These are phyloP conservation scores for Cynopterus brachyotis DNA, from an alignment of 2,113 vertebrate species.

Conservation along the genomic window DNA sequence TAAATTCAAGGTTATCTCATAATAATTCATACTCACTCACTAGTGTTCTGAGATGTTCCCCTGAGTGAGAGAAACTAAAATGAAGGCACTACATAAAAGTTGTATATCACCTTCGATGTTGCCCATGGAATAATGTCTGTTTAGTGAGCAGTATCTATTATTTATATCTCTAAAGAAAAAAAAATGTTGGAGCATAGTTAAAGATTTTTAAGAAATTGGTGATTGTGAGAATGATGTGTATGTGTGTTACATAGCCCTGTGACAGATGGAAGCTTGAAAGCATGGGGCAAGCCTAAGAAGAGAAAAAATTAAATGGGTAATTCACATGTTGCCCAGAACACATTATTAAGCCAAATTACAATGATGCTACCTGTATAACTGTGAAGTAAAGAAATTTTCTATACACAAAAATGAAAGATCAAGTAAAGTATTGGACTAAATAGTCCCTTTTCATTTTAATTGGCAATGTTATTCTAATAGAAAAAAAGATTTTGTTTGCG, in stretches of 20 bases:
- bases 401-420: neutral
- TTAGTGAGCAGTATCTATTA: neutral
- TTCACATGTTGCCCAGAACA: neutral
- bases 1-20: neutral
- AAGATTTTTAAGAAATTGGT: neutral
- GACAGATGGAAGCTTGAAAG: neutral
- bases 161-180: neutral
- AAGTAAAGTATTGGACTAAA: conserved; percentile 22
- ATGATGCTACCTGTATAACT: conserved; percentile 9
- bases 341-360: conserved; percentile 35
- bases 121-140: neutral
- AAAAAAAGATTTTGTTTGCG: neutral
- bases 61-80: neutral
- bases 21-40: neutral
- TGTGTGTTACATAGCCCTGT: neutral
- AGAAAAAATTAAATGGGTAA: neutral
- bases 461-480: neutral
- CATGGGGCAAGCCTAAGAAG: neutral
- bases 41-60: neutral
- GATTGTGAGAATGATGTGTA: neutral
- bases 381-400: neutral
- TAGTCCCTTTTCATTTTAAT: neutral
- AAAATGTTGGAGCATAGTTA: neutral
- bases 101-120: neutral
- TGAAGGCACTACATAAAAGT: neutral